Evolutionary conservation across 2,797 vertebrate species (phyloP).

Genomic region (Kryptolebias ocellatus): DNA sequence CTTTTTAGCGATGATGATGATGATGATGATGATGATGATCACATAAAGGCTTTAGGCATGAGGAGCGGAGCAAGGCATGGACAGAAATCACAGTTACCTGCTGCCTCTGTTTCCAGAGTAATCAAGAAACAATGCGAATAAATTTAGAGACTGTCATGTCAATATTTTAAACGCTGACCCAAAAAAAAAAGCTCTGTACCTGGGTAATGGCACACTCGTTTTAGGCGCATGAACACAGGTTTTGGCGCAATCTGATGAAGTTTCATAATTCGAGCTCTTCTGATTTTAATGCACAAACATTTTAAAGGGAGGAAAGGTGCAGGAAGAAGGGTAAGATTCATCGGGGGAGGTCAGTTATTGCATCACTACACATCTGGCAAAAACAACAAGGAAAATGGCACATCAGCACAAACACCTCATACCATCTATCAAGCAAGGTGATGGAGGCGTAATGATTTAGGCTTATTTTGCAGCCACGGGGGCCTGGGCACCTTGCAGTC

Average conservation of each 20-base stretch:
- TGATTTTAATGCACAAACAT: too few relatives aligned
- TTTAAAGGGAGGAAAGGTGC: too few relatives aligned
- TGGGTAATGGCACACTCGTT: too few relatives aligned
- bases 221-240: too few relatives aligned
- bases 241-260: too few relatives aligned
- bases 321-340: too few relatives aligned
- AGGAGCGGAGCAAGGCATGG: not conserved
- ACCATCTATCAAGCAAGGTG: not conserved
- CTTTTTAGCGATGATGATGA: not conserved
- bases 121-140: not conserved
- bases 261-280: too few relatives aligned
- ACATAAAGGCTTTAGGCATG: not conserved
- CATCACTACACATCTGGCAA: too few relatives aligned
- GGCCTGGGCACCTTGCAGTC: not conserved
- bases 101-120: not conserved
- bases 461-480: not conserved
- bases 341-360: too few relatives aligned
- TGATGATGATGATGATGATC: not conserved
- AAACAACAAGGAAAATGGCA: not conserved
- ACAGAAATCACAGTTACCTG: not conserved
- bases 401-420: too few relatives aligned
- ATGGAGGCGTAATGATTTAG: not conserved
- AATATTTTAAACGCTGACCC: too few relatives aligned
- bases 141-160: not conserved
- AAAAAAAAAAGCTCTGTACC: too few relatives aligned